Percentiles rank a stretch among this genome's conserved stretches.
phyloP scores from a whole-genome alignment of 2,888 invertebrate species.

The Ectemnius cavifrons region DNA sequence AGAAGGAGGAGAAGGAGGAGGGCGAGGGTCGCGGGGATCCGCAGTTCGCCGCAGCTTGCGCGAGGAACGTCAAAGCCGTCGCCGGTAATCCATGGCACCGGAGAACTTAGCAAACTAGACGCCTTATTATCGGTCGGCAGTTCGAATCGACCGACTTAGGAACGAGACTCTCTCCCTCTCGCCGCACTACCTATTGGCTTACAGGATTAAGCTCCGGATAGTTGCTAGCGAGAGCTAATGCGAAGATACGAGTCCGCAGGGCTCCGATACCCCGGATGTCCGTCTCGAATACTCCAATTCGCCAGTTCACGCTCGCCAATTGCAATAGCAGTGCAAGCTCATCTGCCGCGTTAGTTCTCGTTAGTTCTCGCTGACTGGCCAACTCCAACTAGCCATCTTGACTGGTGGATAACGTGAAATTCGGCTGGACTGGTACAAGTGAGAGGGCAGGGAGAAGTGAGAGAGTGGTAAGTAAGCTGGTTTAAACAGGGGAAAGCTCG shows the following conservation, averaged over 20 bases:
- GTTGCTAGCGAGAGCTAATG: constrained; percentile 10
- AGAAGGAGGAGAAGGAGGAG: neutral
- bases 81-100: neutral
- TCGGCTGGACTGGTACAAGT: neutral
- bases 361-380: neutral
- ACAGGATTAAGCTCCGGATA: constrained; percentile 21
- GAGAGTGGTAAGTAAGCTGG: neutral
- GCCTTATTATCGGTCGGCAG: neutral
- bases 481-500: constrained; percentile 6
- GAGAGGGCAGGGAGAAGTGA: neutral
- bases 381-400: too few species aligned
- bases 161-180: neutral
- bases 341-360: neutral
- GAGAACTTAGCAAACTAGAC: constrained; percentile 1
- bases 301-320: neutral
- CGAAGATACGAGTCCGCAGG: constrained; percentile 11
- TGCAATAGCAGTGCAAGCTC: neutral
- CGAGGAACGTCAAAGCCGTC: neutral
- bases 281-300: neutral
- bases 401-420: too few species aligned
- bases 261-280: neutral
- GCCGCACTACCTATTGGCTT: constrained; percentile 19
- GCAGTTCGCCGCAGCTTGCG: neutral
- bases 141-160: constrained; percentile 1
- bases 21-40: constrained; percentile 10